Conservation (phyloP, 2,113 vertebrate species). For the Caretta caretta region DNA sequence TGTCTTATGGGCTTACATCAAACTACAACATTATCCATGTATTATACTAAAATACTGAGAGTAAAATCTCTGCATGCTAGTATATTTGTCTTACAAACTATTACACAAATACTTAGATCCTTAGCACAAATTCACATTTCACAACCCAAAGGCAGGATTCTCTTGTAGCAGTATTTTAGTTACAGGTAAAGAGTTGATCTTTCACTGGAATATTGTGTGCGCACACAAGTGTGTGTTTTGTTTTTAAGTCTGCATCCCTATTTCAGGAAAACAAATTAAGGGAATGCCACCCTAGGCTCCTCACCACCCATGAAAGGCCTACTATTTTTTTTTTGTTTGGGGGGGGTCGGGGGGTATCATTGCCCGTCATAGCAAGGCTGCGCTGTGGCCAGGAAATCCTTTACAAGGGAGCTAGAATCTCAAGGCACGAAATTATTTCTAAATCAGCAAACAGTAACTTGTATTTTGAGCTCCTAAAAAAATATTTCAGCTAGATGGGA, state of each 20-base stretch:
- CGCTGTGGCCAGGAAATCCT: not conserved
- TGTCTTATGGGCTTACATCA: not conserved
- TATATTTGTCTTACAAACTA: not conserved
- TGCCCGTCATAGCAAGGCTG: not conserved
- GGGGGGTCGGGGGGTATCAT: not conserved
- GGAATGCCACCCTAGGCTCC: not conserved
- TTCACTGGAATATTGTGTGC: not conserved
- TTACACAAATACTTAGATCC: not conserved
- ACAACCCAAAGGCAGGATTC: not conserved
- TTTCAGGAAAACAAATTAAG: not conserved
- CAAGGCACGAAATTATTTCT: not conserved
- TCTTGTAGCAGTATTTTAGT: not conserved
- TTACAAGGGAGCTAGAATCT: not conserved
- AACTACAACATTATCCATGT: not conserved
- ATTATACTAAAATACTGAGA: not conserved
- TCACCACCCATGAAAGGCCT: not conserved
- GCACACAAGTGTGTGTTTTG: not conserved
- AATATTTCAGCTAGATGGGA: not conserved
- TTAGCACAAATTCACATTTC: not conserved
- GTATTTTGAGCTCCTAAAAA: not conserved
- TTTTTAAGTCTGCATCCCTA: not conserved
- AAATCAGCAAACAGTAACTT: not conserved
- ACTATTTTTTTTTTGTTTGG: not conserved
- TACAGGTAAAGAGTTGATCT: not conserved
- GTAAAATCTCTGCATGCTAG: not conserved